phyloP scores from a whole-genome alignment of 2,888 invertebrate genomes.

The Agonopterix subpropinquella region DNA sequence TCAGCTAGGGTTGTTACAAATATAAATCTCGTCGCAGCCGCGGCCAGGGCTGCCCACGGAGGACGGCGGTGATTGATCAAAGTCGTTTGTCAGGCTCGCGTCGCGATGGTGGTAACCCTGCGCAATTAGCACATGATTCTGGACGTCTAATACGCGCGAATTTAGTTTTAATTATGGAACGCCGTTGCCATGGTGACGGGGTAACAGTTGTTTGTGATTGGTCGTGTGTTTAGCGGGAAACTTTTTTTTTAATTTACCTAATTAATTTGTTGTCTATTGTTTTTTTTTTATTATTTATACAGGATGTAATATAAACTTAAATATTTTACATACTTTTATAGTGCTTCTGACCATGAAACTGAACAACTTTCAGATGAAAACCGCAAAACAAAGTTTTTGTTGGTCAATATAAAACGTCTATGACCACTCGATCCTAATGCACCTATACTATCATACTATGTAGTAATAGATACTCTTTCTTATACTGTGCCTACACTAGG shows the following conservation, averaged over 20 bases:
- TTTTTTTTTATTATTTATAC: background rate
- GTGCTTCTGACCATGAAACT: too few species aligned
- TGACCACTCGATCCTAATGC: too few species aligned
- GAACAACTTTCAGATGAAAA: too few species aligned
- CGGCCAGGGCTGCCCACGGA: slow-evolving; percentile 57
- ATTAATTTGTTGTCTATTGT: background rate
- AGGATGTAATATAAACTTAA: too few species aligned
- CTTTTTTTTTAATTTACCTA: background rate
- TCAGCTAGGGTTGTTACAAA: slow-evolving; percentile 47
- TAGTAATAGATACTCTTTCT: too few species aligned
- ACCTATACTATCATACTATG: too few species aligned
- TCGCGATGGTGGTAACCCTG: slow-evolving; percentile 53
- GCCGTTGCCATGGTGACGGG: slow-evolving; percentile 19
- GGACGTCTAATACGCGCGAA: slow-evolving; percentile 60
- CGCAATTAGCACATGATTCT: slow-evolving; percentile 69
- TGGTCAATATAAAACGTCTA: too few species aligned
- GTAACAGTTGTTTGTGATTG: slow-evolving; percentile 2
- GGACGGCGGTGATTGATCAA: slow-evolving; percentile 70
- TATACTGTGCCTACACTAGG: too few species aligned
- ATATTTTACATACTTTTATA: too few species aligned
- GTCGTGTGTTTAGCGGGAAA: background rate
- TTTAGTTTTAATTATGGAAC: slow-evolving; percentile 59
- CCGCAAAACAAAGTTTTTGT: too few species aligned
- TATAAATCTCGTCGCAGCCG: slow-evolving; percentile 40
- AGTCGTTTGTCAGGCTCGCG: slow-evolving; percentile 71